Evolutionary conservation across 2,888 invertebrate genomes (phyloP), one percentile per base, ranked within the genome.

Genomic region (Tenthredo livida): DNA sequence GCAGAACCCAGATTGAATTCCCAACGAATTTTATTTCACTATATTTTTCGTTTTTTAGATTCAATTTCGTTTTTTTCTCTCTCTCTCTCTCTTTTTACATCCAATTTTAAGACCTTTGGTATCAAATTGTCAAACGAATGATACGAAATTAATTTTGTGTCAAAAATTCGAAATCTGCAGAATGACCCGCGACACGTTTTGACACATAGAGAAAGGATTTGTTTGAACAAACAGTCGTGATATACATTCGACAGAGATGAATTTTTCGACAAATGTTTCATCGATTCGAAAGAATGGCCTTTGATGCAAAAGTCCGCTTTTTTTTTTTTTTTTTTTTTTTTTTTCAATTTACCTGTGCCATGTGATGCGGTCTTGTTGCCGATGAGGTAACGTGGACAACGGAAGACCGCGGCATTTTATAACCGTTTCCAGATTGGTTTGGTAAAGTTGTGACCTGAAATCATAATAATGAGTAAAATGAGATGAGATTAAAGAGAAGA

Each of bases 311-410:
- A 65, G 2, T 58, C 9, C 21, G 2, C 12, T 47, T 47, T 47
- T 47, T 47, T 15, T 15, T 47, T 12, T 47, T 65, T 29, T 29
- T 21, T 25, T 65, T 3, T 5, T 47, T 2, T 43, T 61, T 61
- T 61, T n/a, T 21, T 61, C 25, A 33, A 33, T 67, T 33, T 54
- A 93, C 93, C 92, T 93, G 93, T 33, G 93, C 92, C 91, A 92
- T 91, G 90, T 93, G 93, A 87, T 93, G 93, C 72, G 93, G 93
- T 89, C 91, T 91, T 77, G 91, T 92, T 58, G 93, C 92, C 87
- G 92, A 92, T 86, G 93, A 93, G 87, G 93, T 91, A 92, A 93
- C 93, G 90, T 93, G 92, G 87, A 93, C 93, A 87, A 92, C 92
- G 85, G 93, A 92, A 85, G 92, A 90, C 89, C 92, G 89, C 86